Percentiles rank a stretch among this genome's conserved stretches.
phyloP scores from a whole-genome alignment of 1,140 invertebrate species.

The Nasonia giraulti region DNA sequence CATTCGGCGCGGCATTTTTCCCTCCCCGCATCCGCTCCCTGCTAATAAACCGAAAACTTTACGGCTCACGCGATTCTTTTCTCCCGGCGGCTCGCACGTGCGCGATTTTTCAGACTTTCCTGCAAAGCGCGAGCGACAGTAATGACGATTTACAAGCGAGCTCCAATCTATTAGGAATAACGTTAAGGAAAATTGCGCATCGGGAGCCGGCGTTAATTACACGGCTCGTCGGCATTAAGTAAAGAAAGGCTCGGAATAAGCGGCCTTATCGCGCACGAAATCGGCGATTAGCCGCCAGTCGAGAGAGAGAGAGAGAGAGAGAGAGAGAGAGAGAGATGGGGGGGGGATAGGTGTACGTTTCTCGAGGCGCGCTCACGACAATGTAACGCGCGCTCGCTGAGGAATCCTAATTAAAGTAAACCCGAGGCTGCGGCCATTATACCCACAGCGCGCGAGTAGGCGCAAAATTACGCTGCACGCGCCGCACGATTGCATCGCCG shows the following conservation, averaged over 20 bases:
- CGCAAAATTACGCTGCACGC: constrained; percentile 43
- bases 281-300: constrained; percentile 26
- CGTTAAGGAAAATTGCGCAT: constrained; percentile 12
- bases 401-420: constrained; percentile 49
- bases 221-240: constrained; percentile 24
- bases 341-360: neutral
- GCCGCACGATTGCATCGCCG: constrained; percentile 33
- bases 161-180: constrained; percentile 40
- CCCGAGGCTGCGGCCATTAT: neutral
- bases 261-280: neutral
- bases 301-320: neutral
- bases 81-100: neutral
- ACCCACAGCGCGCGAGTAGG: constrained; percentile 28
- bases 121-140: constrained; percentile 23
- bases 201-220: constrained; percentile 33
- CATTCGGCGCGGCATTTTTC: constrained; percentile 25
- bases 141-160: constrained; percentile 40
- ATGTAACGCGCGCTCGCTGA: constrained; percentile 3
- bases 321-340: no score
- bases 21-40: neutral
- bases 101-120: constrained; percentile 14
- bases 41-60: constrained; percentile 39
- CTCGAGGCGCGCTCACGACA: neutral
- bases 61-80: neutral
- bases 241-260: constrained; percentile 42